Evolutionary conservation across 2,888 invertebrate genomes (phyloP), one percentile per base, ranked within the genome.

Genomic region (Eubasilissa splendida): DNA sequence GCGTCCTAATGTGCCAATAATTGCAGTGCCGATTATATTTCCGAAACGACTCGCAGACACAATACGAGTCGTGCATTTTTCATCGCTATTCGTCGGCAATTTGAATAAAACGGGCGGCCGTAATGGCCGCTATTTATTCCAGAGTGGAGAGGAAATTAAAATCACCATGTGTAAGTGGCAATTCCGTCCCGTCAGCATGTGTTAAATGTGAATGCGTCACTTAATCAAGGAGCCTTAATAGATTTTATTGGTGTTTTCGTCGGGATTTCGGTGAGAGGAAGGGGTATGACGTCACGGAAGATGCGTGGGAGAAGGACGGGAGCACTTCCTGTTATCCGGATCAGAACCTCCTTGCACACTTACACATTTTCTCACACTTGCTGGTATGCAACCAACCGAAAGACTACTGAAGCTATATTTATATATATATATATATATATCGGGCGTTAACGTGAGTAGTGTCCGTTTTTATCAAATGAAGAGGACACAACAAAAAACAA

Each of bases 131-230:
- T 10, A 22, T 53, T 60, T 52, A 31, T 14, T 59, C 42, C 59
- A n/a, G 59, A 54, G 63, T 63, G 63, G 76, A 54, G 63, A 76
- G 63, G 76, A 76, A 76, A 76, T 76, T 63, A 63, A 63, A 76
- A 63, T 76, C 50, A 52, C 52, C 59, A 76, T 60, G 50, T 63
- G 76, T 52, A 53, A 54, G 76, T 76, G 76, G 63, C 63, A 63
- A 77, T 77, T 66, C 68, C 70, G 22, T 14, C 76, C 76, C 77
- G 63, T 77, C 77, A 77, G 66, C 80, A 66, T 71, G 76, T 82
- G 83, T 82, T 82, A 76, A 82, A 82, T 82, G 58, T 74, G 83
- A 83, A 76, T 83, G 83, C 83, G 83, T 83, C 83, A 82, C 76
- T 76, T 81, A 63, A 83, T 83, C 83, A 82, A 80, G 76, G 58